A percentile compares a stretch with the other conserved stretches of the same genome.
Evolutionary conservation across 2,888 invertebrate species (phyloP).

Genomic region (Tetranychus piercei): DNA sequence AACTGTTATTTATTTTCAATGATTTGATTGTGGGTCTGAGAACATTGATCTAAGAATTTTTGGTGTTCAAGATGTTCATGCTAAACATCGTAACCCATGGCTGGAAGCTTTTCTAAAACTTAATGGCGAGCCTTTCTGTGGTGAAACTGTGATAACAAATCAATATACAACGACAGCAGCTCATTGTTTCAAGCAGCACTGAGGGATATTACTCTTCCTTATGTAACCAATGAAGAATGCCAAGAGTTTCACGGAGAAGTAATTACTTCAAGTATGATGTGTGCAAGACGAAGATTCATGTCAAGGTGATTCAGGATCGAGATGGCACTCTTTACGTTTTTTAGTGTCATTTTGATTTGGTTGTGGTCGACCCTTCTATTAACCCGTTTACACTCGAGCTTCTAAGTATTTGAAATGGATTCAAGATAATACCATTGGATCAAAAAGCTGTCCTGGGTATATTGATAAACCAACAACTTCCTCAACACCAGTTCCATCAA

Average conservation of each 20-base stretch:
- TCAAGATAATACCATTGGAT: constrained; percentile 7
- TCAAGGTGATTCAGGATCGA: constrained; percentile 21
- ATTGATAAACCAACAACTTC: background rate
- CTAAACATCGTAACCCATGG: constrained; percentile 17
- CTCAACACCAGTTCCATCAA: background rate
- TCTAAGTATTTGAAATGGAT: constrained; percentile 14
- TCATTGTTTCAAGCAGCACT: constrained; percentile 11
- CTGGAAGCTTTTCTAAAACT: constrained; percentile 8
- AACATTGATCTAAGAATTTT: constrained; percentile 14
- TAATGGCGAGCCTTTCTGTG: constrained; percentile 12
- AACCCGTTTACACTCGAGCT: constrained; percentile 14
- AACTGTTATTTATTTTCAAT: too few relatives aligned
- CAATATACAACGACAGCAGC: constrained; percentile 8
- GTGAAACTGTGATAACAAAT: constrained; percentile 12
- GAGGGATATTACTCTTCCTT: constrained; percentile 8
- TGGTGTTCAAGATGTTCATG: constrained; percentile 13
- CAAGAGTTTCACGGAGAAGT: constrained; percentile 12
- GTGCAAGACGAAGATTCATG: constrained; percentile 29
- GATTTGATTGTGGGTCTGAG: constrained; percentile 15
- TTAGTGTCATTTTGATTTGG: background rate
- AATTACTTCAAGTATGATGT: constrained; percentile 11
- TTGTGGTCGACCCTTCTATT: constrained; percentile 12
- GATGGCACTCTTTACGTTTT: constrained; percentile 7
- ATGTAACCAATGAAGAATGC: constrained; percentile 2
- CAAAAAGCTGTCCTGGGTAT: background rate